Evolutionary conservation across 2,888 invertebrate species (phyloP), one percentile per base, ranked within the genome.

Genomic region (Sepiola atlantica): DNA sequence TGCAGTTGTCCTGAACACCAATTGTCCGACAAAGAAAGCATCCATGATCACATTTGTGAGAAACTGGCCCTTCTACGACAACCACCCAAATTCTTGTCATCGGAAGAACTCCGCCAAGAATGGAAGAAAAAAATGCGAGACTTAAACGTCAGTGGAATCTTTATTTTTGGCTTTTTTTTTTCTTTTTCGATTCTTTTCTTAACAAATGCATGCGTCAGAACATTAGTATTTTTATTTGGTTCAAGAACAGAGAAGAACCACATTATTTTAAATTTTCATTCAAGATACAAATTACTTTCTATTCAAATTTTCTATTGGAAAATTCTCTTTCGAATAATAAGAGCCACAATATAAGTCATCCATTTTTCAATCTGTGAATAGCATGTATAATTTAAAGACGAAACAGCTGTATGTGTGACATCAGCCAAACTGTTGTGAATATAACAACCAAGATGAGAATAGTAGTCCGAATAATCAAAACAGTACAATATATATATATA

Each of bases 41-140:
- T 97, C 45, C 97, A 97, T 96, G 97, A 97, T 95, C 97, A 97
- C 95, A 97, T 97, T 95, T 97, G 97, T 95, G 96, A 97, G 94
- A 96, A 96, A 94, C 94, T 97, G 10, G 96, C 97, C 32, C 96
- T 96, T 55, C 95, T 97, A 54, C 95, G 97, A 94, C 97, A 97
- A 94, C 96, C 96, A 55, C 95, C 96, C 57, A 97, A 97, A 24
- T 97, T 97, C 94, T 95, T 97, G 35, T 96, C 96, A 55, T 97
- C 97, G 90, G 97, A 97, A 91, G 97, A 97, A 94, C 97, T 97
- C 94, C 95, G 97, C 94, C 96, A 96, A 93, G 96, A 97, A 95
- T 95, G 97, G 94, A 95, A 97, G 94, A 95, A 96, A 93, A 96
- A 97, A 94, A 95, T 97, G 21, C 95, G 95, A 55, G 94, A 95